Base-by-base conservation (phyloP, 2,888 invertebrate species). In the Drosophila mulleri region DNA sequence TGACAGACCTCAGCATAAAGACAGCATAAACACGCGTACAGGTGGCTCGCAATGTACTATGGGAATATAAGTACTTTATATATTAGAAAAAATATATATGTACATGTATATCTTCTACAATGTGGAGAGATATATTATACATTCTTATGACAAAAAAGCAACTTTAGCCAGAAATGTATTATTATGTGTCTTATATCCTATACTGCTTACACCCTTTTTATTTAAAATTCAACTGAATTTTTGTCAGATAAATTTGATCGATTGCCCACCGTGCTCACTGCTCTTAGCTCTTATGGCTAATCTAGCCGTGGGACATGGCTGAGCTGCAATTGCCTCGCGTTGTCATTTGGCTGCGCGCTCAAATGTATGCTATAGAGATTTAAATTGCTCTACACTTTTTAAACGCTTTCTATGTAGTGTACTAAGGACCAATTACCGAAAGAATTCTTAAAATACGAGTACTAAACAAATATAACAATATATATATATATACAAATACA, bases 371-470 rank as follows among this genome's bases (percentile, higher is more conserved):
- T 75, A 70, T 73, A 76, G 54, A 74, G 68, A 71, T 67, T 69
- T 68, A 68, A 84, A 82, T 44, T 80, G 73, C 78, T 80, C 76
- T 67, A 77, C 54, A 58, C 64, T 72, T 72, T 80, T 80, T 70
- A 74, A 87, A 75, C 61, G 84, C 88, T 81, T 84, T 88, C 81
- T 73, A 75, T 73, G 74, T 84, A 84, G 84, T 80, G 82, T 79
- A 85, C 83, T 83, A 85, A 85, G 85, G 85, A 85, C 85, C 85
- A 85, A 85, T 83, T 85, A 83, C 66, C 69, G 69, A 75, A 61
- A 75, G 73, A 73, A 48, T 42, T 48, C 56, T 68, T 59, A 53
- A 59, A 59, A 50, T 60, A 58, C 5, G 66, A 64, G 39, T 67
- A 64, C 35, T 53, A 47, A 50, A 74, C 61, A 52, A 14, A 62